Conservation (phyloP, 2,888 invertebrate species). For the Heliconius hortense region DNA sequence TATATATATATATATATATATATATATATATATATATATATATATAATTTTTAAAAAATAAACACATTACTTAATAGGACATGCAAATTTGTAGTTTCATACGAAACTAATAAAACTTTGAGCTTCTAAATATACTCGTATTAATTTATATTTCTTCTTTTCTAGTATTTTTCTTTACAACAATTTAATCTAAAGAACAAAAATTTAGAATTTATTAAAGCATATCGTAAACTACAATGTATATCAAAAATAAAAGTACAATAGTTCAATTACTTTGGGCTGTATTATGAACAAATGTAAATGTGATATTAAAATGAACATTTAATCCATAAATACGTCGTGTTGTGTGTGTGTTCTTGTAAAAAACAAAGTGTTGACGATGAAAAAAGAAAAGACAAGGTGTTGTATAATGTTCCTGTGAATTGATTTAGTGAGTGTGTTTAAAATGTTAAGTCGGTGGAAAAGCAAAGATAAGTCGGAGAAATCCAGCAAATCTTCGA, state of each 20-base stretch:
- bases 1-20: no score
- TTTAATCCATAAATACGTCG: background rate
- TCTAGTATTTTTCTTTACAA: constrained; percentile 12
- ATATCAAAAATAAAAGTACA: constrained; percentile 21
- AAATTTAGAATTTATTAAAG: constrained; percentile 1
- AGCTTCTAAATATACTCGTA: background rate
- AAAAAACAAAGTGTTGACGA: constrained; percentile 34
- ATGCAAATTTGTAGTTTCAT: no score
- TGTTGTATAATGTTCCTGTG: constrained; percentile 32
- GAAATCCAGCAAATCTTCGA: constrained; percentile 82
- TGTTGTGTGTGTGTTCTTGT: background rate
- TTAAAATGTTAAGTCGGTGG: constrained; percentile 90
- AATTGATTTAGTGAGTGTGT: constrained; percentile 33
- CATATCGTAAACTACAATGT: constrained; percentile 19
- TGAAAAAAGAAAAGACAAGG: constrained; percentile 35
- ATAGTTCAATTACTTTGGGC: background rate
- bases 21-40: no score
- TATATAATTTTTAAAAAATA: no score
- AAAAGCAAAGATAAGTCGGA: constrained; percentile 92
- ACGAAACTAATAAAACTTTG: no score
- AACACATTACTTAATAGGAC: no score
- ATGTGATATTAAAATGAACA: constrained; percentile 5
- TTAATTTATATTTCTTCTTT: background rate
- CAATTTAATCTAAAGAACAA: constrained; percentile 2
- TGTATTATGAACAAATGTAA: background rate